Conservation (phyloP, 2,113 vertebrate species). For the Centropus unirufus region DNA sequence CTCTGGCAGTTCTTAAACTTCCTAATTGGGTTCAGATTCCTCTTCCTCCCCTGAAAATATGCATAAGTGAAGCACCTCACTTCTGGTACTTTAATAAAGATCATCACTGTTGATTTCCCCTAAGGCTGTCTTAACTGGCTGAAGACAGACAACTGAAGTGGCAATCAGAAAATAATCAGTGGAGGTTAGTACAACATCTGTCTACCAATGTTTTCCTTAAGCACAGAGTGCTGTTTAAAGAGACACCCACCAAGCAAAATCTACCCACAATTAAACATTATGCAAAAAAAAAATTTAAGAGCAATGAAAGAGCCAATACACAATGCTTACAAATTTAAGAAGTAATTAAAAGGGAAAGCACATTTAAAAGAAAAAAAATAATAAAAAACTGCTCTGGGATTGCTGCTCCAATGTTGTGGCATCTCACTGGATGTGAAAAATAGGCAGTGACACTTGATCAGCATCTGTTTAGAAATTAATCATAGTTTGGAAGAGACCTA, state of each 20-base stretch:
- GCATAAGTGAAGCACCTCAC: neutral
- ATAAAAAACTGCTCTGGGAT: neutral
- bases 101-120: conserved; percentile 51
- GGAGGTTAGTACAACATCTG: conserved; percentile 57
- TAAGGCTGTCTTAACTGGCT: neutral
- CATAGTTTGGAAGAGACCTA: no score
- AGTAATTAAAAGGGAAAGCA: neutral
- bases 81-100: conserved; percentile 27
- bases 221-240: neutral
- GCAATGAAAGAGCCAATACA: accelerated
- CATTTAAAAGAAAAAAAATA: neutral
- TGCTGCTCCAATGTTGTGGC: accelerated
- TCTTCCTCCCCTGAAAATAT: neutral
- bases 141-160: conserved; percentile 34
- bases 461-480: neutral
- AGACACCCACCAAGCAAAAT: neutral
- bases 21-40: conserved; percentile 34
- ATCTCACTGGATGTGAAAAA: neutral
- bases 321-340: neutral
- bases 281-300: neutral
- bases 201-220: conserved; percentile 3
- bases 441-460: neutral
- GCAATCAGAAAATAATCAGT: conserved; percentile 49
- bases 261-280: neutral
- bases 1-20: neutral